Conservation (phyloP, 1,140 invertebrate genomes). For the Megalonaias nervosa region DNA sequence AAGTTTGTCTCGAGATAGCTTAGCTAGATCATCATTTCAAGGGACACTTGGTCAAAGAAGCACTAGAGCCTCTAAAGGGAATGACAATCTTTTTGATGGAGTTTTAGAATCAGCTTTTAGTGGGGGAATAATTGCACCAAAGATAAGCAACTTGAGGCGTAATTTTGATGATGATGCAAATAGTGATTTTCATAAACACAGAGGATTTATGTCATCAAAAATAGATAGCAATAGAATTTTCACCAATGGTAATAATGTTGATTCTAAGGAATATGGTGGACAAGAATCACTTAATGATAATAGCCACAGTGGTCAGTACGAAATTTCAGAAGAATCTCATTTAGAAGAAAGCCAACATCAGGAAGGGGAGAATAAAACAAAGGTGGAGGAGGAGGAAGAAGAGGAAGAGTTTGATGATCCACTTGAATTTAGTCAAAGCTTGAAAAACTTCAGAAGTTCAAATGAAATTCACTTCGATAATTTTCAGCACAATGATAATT, state of each 20-base stretch:
- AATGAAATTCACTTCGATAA: background rate
- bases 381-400: slow-evolving; percentile 1
- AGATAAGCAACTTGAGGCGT: background rate
- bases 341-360: background rate
- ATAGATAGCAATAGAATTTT: no score
- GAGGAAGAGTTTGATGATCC: slow-evolving; percentile 33
- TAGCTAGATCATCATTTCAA: no score
- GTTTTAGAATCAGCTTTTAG: no score
- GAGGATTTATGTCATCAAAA: no score
- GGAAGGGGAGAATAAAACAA: background rate
- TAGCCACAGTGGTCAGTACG: background rate
- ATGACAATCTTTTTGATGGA: no score
- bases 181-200: no score
- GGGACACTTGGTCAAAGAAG: no score
- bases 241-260: background rate
- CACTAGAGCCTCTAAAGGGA: no score
- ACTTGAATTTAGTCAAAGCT: slow-evolving; percentile 28
- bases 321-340: background rate
- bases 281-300: slow-evolving; percentile 2
- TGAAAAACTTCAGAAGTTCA: slow-evolving; percentile 22
- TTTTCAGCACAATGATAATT: background rate
- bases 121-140: background rate
- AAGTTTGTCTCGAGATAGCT: no score
- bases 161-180: no score
- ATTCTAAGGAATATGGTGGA: background rate